A percentile compares a stretch with the other conserved stretches of the same genome.
phyloP scores from a whole-genome alignment of 2,888 invertebrate genomes.

The Diarsia brunnea region DNA sequence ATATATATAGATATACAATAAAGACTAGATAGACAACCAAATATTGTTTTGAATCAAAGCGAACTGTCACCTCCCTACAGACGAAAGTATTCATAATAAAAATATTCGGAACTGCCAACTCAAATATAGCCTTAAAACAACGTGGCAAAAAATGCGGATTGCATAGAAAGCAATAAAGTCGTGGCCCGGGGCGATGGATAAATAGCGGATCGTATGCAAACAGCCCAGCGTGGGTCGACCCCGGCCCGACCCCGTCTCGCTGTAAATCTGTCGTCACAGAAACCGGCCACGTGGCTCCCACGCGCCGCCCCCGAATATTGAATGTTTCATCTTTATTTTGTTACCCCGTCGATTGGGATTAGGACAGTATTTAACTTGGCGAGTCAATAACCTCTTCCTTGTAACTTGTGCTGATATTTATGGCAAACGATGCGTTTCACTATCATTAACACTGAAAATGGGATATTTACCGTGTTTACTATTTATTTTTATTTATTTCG shows the following conservation, averaged over 20 bases:
- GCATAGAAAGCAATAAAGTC: slow-evolving; percentile 74
- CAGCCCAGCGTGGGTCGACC: slow-evolving; percentile 41
- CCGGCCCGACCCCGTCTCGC: slow-evolving; percentile 44
- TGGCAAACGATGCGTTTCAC: background rate
- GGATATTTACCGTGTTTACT: no score
- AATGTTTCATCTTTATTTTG: slow-evolving; percentile 64
- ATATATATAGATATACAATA: no score
- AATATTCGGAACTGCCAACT: slow-evolving; percentile 19
- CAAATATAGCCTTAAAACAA: slow-evolving; percentile 37
- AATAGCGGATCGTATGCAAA: slow-evolving; percentile 63
- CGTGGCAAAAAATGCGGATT: slow-evolving; percentile 40
- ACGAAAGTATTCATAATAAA: slow-evolving; percentile 18
- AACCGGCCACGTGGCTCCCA: slow-evolving; percentile 58
- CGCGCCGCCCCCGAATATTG: slow-evolving; percentile 60
- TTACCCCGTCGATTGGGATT: slow-evolving; percentile 57
- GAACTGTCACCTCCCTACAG: background rate
- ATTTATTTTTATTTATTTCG: no score
- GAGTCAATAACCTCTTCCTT: slow-evolving; percentile 52
- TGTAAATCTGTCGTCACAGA: slow-evolving; percentile 62
- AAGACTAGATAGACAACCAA: background rate
- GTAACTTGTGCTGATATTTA: slow-evolving; percentile 5
- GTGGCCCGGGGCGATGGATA: slow-evolving; percentile 74
- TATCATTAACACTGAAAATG: background rate
- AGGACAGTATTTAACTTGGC: slow-evolving; percentile 54
- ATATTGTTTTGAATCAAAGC: slow-evolving; percentile 1